A percentile compares a stretch with the other conserved stretches of the same genome.
phyloP scores from a whole-genome alignment of 2,797 vertebrate genomes.

The Sebastes diploproa region DNA sequence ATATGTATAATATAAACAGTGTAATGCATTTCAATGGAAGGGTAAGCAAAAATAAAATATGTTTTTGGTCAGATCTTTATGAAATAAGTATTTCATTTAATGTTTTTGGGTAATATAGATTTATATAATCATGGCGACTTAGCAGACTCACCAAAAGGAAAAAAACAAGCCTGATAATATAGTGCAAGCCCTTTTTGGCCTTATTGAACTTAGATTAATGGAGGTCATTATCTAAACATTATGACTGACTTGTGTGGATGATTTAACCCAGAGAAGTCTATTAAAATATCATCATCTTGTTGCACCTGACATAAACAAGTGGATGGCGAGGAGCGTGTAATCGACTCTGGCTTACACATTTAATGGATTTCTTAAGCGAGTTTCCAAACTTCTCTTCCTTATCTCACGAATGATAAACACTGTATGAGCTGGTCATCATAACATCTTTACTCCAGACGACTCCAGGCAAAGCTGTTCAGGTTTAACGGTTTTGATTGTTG shows the following conservation, averaged over 20 bases:
- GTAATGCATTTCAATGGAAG: neutral
- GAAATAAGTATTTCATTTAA: neutral
- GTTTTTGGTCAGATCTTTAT: neutral
- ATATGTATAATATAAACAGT: neutral
- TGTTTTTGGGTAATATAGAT: neutral
- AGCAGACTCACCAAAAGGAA: neutral
- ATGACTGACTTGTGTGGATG: neutral
- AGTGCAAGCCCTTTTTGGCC: neutral
- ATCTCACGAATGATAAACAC: neutral
- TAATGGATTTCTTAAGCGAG: neutral
- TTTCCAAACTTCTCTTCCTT: neutral
- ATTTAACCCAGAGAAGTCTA: neutral
- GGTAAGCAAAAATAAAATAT: neutral
- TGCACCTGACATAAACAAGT: conserved; percentile 1
- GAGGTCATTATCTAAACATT: conserved; percentile 1
- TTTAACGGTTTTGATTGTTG: neutral
- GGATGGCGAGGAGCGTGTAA: neutral
- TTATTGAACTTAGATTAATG: conserved; percentile 5
- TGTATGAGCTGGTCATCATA: neutral
- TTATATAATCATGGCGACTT: neutral
- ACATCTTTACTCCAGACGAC: neutral
- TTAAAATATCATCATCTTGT: conserved; percentile 16
- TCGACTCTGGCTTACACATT: neutral
- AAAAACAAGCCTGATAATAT: neutral
- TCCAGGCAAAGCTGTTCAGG: neutral